Base-by-base conservation (phyloP, 2,888 invertebrate genomes). In the Atrina japonica region DNA sequence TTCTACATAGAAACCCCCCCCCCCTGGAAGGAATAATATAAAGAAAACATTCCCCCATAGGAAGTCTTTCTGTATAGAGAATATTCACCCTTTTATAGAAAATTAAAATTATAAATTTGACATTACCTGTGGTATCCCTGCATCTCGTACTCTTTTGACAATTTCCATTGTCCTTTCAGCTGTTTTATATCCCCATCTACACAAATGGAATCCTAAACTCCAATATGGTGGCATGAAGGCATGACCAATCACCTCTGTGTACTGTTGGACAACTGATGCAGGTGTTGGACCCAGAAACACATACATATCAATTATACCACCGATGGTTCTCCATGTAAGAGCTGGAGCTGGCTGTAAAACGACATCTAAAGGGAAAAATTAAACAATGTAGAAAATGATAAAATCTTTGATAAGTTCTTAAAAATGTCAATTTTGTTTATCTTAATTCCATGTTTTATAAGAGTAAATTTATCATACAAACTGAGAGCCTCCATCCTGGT, bases 161-260 rank as follows among this genome's bases (percentile, higher is more conserved):
- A 84, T 77, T 5, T 60, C 76, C 63, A 82, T 60, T 11, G 86
- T 83, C n/a, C 77, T 78, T 47, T 76, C 76, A 2, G 77, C 81
- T 45, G 79, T 80, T 47, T 76, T 77, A 70, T 83, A 86, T 14
- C 88, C 88, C 78, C 80, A 94, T 93, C 94, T 93, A 92, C 95
- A 95, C 45, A 96, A 91, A 91, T 96, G 96, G 89, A 96, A 96
- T 0, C 96, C 96, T 0, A 96, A 92, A 3, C 94, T 92, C 96
- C 96, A 97, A 88, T 95, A 87, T 21, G 87, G 87, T 9, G 86
- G 86, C 83, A 87, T 80, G 61, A 83, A 83, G 0, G 83, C 66
- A n/a, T 61, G 73, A 30, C 86, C 85, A 53, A 87, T 78, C 27
- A 87, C 77, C 61, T 81, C 77, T 41, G 83, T 82, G 76, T 84